Percentiles rank a stretch among this genome's conserved stretches.
phyloP scores from a whole-genome alignment of 1,140 invertebrate genomes.

The Panulirus ornatus region DNA sequence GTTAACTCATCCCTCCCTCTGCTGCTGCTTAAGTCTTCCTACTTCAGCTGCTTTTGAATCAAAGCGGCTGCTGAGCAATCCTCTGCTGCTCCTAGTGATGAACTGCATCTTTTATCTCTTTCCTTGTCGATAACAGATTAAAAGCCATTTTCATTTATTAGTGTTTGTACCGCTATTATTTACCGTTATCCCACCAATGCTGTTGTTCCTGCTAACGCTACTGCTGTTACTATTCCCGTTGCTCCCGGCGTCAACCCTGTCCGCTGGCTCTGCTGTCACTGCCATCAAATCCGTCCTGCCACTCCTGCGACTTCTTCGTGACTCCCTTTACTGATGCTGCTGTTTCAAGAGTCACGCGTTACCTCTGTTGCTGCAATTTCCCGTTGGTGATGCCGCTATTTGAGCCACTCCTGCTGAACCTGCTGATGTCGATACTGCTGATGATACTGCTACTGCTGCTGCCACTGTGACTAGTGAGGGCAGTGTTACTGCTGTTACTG shows the following conservation, averaged over 20 bases:
- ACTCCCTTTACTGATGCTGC: not conserved
- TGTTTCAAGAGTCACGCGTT: no score
- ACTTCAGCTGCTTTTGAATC: no score
- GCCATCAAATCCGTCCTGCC: no score
- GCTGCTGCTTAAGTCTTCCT: no score
- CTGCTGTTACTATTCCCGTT: not conserved
- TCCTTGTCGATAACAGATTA: no score
- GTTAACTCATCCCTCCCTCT: no score
- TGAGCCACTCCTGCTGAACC: not conserved
- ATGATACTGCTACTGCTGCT: not conserved
- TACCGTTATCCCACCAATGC: not conserved
- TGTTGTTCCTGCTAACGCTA: not conserved
- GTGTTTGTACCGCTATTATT: no score
- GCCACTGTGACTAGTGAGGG: not conserved
- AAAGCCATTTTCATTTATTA: no score
- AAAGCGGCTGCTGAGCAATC: no score
- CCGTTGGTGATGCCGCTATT: not conserved
- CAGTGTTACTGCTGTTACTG: not conserved
- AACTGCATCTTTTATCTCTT: not conserved
- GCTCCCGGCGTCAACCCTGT: not conserved
- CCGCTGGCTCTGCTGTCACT: no score
- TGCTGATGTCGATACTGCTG: not conserved
- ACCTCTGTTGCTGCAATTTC: not conserved
- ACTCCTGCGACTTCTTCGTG: not conserved
- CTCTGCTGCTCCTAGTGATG: no score